Percentiles rank a stretch among this genome's conserved stretches.
phyloP scores from a whole-genome alignment of 2,888 invertebrate genomes.

The Drosophila vallismaia region DNA sequence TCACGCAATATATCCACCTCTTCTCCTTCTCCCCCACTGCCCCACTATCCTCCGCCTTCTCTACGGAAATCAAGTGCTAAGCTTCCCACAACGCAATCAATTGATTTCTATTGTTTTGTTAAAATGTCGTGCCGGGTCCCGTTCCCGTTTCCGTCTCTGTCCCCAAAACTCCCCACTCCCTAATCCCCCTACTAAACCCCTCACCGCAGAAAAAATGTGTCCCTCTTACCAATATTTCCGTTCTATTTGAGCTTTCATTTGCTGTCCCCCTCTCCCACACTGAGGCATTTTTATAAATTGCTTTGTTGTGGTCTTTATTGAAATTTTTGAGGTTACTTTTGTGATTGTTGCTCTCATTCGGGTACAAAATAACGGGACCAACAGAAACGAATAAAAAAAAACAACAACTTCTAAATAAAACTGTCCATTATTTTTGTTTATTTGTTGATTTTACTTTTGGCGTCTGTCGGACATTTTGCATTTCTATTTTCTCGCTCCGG shows the following conservation, averaged over 20 bases:
- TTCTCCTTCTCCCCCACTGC: constrained; percentile 6
- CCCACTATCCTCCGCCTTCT: constrained; percentile 22
- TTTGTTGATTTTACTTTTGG: constrained; percentile 64
- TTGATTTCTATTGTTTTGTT: constrained; percentile 81
- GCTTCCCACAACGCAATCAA: constrained; percentile 81
- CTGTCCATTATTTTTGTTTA: constrained; percentile 76
- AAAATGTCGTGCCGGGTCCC: constrained; percentile 73
- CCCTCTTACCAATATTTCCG: constrained; percentile 44
- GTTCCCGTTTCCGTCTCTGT: constrained; percentile 2
- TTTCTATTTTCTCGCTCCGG: constrained; percentile 52
- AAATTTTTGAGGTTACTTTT: constrained; percentile 80
- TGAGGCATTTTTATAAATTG: constrained; percentile 79
- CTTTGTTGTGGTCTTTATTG: constrained; percentile 81
- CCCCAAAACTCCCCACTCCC: constrained; percentile 12
- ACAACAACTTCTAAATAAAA: constrained; percentile 61
- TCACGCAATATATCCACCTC: constrained; percentile 65
- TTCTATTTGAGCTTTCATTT: constrained; percentile 67
- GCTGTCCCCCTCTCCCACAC: constrained; percentile 29
- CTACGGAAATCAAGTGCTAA: constrained; percentile 80
- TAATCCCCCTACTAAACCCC: constrained; percentile 8
- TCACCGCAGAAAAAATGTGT: neutral
- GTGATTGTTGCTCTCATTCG: constrained; percentile 74
- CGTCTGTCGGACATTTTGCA: constrained; percentile 68
- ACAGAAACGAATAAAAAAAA: constrained; percentile 19
- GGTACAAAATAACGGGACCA: constrained; percentile 25